Percentiles rank a stretch among this genome's conserved stretches.
phyloP scores from a whole-genome alignment of 2,113 vertebrate species.

The Epinephelus cyanopodus region DNA sequence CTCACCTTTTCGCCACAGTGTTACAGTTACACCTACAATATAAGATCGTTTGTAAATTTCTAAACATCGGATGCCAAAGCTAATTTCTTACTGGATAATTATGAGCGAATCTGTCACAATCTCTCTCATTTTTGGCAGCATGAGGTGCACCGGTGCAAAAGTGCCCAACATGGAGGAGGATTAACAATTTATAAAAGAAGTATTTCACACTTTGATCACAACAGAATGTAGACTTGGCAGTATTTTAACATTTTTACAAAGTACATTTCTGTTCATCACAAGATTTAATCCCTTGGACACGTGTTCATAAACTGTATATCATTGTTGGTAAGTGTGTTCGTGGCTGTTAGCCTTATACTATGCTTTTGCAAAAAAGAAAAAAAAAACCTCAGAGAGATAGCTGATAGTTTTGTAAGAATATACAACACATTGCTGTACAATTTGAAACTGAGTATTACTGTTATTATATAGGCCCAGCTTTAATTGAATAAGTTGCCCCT shows the following conservation, averaged over 20 bases:
- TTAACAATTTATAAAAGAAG: conserved; percentile 23
- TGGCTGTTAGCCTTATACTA: conserved; percentile 69
- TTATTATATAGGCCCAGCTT: conserved; percentile 66
- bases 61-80: conserved; percentile 74
- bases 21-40: conserved; percentile 52
- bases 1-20: conserved; percentile 57
- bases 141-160: conserved; percentile 6
- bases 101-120: conserved; percentile 38
- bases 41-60: conserved; percentile 61
- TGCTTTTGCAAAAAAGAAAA: conserved; percentile 70
- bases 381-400: conserved; percentile 66
- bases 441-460: conserved; percentile 72
- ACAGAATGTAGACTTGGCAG: conserved; percentile 55
- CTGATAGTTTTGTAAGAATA: conserved; percentile 77
- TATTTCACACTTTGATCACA: conserved; percentile 49
- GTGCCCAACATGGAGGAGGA: conserved; percentile 19
- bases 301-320: conserved; percentile 58
- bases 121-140: conserved; percentile 35
- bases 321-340: conserved; percentile 68
- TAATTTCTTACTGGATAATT: conserved; percentile 63
- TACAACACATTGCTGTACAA: conserved; percentile 74
- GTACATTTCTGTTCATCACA: conserved; percentile 42
- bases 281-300: conserved; percentile 49
- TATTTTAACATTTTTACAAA: conserved; percentile 52
- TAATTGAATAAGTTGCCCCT: conserved; percentile 57